These are phyloP conservation scores for Polypedilum vanderplanki DNA, from an alignment of 1,140 invertebrate species.

Conservation along the genomic window DNA sequence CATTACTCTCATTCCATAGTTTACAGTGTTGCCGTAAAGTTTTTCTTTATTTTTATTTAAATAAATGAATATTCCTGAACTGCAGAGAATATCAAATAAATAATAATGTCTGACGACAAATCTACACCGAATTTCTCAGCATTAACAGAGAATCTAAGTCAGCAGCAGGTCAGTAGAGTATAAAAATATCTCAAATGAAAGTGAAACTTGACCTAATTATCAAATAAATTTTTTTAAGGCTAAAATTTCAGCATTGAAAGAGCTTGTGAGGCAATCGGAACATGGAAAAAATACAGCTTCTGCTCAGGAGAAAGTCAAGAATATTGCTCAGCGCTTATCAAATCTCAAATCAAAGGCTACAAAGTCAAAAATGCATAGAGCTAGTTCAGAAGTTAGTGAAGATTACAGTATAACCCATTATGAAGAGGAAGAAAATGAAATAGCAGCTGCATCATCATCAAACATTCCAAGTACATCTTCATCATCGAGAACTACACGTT, in stretches of 20 bases:
- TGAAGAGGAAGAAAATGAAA: not conserved
- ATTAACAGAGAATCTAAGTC: not conserved
- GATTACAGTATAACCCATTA: not conserved
- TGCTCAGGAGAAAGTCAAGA: slow-evolving; percentile 35
- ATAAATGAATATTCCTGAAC: no score
- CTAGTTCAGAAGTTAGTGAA: not conserved
- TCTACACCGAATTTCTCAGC: not conserved
- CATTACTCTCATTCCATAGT: not conserved
- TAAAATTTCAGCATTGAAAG: slow-evolving; percentile 35
- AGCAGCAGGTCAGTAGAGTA: slow-evolving; percentile 10
- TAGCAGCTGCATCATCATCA: not conserved
- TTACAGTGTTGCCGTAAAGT: not conserved
- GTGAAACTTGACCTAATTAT: slow-evolving; percentile 21
- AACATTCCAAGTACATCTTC: slow-evolving; percentile 31
- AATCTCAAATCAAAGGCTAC: slow-evolving; percentile 33
- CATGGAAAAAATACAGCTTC: slow-evolving; percentile 33
- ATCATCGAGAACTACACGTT: slow-evolving; percentile 31
- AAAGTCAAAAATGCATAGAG: slow-evolving; percentile 30
- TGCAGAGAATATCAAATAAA: no score
- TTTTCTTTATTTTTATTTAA: not conserved
- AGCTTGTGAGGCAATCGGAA: slow-evolving; percentile 34
- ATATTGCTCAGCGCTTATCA: slow-evolving; percentile 33
- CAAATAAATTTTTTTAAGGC: slow-evolving; percentile 30
- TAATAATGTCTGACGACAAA: not conserved
- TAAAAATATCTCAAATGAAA: not conserved